Percentiles rank a stretch among this genome's conserved stretches.
Evolutionary conservation across 64 coral and sea anemone genomes (phyloP).

Genomic region (Astreopora myriophthalma): DNA sequence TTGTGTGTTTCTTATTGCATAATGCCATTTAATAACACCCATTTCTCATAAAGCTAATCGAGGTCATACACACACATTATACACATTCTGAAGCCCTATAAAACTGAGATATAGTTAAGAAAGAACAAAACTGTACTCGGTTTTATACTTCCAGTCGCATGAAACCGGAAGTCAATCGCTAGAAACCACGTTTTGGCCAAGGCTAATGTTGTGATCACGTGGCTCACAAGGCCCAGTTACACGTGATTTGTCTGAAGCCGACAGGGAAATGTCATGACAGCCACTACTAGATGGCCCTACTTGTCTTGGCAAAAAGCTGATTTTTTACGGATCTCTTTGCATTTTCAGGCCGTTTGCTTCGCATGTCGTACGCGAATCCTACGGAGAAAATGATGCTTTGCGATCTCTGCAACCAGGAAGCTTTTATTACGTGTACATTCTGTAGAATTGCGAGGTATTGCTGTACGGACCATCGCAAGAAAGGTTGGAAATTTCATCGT

Average conservation of each 20-base stretch:
- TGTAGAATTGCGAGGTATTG: slow-evolving; percentile 56
- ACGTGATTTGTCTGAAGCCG: neutral
- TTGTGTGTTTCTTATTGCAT: neutral
- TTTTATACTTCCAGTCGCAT: neutral
- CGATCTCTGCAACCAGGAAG: slow-evolving; percentile 48
- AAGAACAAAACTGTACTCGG: neutral
- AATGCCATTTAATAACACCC: neutral
- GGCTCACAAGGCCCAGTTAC: neutral
- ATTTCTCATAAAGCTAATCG: neutral
- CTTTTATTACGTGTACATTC: slow-evolving; percentile 13
- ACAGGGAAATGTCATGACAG: neutral
- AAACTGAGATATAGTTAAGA: neutral
- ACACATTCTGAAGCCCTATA: no score
- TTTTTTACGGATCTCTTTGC: neutral
- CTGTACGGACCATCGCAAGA: slow-evolving; percentile 47
- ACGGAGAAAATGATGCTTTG: slow-evolving; percentile 25
- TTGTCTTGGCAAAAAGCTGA: neutral
- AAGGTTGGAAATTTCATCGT: slow-evolving; percentile 44
- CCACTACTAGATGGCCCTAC: neutral
- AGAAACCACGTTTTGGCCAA: slow-evolving; percentile 24
- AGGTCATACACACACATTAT: no score
- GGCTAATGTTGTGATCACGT: slow-evolving; percentile 19
- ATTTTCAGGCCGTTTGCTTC: slow-evolving; percentile 15
- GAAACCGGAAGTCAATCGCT: neutral
- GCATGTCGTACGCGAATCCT: neutral